Percentiles rank a stretch among this genome's conserved stretches.
Evolutionary conservation across 1,140 invertebrate genomes (phyloP).

Genomic region (Scaptomyza montana): DNA sequence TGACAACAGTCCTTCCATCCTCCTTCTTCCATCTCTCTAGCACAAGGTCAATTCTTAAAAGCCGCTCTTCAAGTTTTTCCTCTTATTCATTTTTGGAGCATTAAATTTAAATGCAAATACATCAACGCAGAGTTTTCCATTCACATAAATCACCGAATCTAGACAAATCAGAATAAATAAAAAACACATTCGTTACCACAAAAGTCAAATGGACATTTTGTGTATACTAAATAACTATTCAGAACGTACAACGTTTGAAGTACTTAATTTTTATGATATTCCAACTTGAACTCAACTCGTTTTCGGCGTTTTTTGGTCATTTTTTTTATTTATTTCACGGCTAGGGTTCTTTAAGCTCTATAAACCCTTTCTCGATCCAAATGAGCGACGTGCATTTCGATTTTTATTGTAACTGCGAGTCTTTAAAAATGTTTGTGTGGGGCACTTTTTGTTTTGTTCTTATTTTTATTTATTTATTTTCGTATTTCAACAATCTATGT

Average conservation of each 20-base stretch:
- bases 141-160: conserved; percentile 57
- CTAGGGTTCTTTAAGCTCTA: conserved; percentile 21
- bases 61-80: background rate
- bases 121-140: conserved; percentile 1
- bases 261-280: conserved; percentile 67
- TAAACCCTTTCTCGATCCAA: conserved; percentile 34
- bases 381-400: conserved; percentile 63
- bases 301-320: conserved; percentile 20
- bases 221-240: conserved; percentile 14
- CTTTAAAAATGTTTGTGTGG: conserved; percentile 14
- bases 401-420: conserved; percentile 47
- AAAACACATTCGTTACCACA: conserved; percentile 34
- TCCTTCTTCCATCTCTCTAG: background rate
- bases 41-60: conserved; percentile 44
- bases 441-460: conserved; percentile 5
- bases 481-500: conserved; percentile 23
- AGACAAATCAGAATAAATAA: conserved; percentile 40
- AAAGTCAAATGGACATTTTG: background rate
- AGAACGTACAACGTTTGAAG: conserved; percentile 22
- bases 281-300: conserved; percentile 37
- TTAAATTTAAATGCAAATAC: conserved; percentile 16
- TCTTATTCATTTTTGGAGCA: conserved; percentile 12
- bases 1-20: conserved; percentile 2
- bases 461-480: background rate
- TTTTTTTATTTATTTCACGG: conserved; percentile 42